phyloP scores from a whole-genome alignment of 2,888 invertebrate genomes.

The Penaeus monodon region DNA sequence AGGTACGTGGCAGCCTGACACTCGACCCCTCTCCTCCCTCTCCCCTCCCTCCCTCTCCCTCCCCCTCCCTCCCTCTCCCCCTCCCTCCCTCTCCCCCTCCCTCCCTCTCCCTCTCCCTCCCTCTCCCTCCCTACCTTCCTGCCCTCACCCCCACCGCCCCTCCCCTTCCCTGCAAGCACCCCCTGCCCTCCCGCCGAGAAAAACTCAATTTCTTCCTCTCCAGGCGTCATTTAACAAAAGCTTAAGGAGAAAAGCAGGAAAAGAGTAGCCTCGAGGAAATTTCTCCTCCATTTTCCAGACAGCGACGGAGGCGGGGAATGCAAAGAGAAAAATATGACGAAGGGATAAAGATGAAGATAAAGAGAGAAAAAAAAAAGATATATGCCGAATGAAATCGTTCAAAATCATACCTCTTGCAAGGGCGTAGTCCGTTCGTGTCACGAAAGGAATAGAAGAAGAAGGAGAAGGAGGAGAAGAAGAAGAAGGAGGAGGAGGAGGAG shows the following conservation, averaged over 20 bases:
- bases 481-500: no score
- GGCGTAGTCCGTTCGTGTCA: no score
- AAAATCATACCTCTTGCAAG: no score
- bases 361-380: no score
- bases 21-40: not conserved
- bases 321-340: not conserved
- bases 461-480: not conserved
- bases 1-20: no score
- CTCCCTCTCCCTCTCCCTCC: not conserved
- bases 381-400: no score
- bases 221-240: not conserved
- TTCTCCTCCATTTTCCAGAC: no score
- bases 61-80: not conserved
- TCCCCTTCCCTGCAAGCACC: no score
- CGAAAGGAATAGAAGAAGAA: no score
- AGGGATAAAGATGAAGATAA: not conserved
- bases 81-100: not conserved
- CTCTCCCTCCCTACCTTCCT: not conserved
- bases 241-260: not conserved
- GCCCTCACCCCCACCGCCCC: not conserved
- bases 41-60: not conserved
- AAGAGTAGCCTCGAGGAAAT: not conserved
- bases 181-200: no score
- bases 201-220: not conserved
- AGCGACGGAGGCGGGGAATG: not conserved